Evolutionary conservation across 2,888 invertebrate species (phyloP), one percentile per base, ranked within the genome.

Genomic region (Amitus sp.): DNA sequence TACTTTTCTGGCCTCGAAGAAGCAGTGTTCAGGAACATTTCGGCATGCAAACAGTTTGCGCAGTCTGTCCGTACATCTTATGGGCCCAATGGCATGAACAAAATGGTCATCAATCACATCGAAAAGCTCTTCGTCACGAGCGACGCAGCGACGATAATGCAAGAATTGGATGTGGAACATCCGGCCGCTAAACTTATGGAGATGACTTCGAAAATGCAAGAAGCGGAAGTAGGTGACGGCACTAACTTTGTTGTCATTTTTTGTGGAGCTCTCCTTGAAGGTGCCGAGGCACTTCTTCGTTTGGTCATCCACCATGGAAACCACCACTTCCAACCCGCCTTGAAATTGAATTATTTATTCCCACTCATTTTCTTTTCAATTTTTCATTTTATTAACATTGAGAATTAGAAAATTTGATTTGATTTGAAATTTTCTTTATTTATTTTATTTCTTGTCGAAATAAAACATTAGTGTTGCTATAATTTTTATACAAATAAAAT

Each of bases 71-170:
- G 93, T 66, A 94, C 98, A 17, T 95, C 98, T 1, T 99, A 96
- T 83, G 99, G 99, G 0, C 99, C 99, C 6, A 96, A 96, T 85
- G 99, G 98, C 71, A 93, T 93, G 94, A 99, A 99, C 83, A 99
- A 99, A 86, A 98, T 99, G 94, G 92, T 99, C 17, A 98, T 99
- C 59, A 99, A 99, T 84, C 98, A 99, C 81, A 88, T 99, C 69
- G 98, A 98, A 77, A 99, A 99, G 79, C 90, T 98, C 72, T 99
- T 98, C 85, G 95, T 99, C 2, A 99, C 99, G 1, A 98, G 96
- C 82, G 99, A 99, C 86, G 99, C 98, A 17, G 98, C 96, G 0
- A 99, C 99, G 0, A 98, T 99, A 64, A 93, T 99, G 72, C 88
- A 93, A 66, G 96, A 98, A 82, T 83, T 98, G 39, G 96, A 98